A percentile compares a stretch with the other conserved stretches of the same genome.
Evolutionary conservation across 2,113 vertebrate genomes (phyloP).

Genomic region (Cebidichthys violaceus): DNA sequence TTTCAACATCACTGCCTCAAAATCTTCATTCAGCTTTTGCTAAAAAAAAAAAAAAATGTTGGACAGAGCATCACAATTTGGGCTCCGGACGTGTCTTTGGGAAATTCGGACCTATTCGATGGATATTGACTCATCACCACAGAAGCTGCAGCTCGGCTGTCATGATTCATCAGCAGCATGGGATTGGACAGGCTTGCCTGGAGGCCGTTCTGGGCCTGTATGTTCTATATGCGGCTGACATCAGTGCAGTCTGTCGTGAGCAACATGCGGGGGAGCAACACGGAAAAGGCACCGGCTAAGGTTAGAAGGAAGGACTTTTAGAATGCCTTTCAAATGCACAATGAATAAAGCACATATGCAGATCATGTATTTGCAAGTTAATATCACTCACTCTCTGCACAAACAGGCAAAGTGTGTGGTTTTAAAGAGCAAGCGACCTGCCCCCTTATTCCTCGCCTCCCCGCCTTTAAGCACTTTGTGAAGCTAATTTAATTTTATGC

Average conservation of each 20-base stretch:
- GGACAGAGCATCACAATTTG: not conserved
- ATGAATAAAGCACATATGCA: not conserved
- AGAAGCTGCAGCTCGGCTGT: constrained; percentile 43
- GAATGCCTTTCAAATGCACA: not conserved
- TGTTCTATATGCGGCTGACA: constrained; percentile 37
- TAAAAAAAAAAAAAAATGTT: too few species aligned
- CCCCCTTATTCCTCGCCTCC: constrained; percentile 5
- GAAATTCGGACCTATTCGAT: constrained; percentile 6
- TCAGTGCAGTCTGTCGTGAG: constrained; percentile 12
- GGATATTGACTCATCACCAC: constrained; percentile 56
- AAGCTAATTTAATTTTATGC: constrained; percentile 62
- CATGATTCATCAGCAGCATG: constrained; percentile 31
- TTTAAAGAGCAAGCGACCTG: constrained; percentile 4
- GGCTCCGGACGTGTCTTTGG: not conserved
- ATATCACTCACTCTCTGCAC: not conserved
- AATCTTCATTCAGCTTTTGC: constrained; percentile 4
- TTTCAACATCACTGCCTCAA: not conserved
- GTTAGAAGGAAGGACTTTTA: not conserved
- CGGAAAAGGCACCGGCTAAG: not conserved
- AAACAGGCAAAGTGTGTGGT: constrained; percentile 8
- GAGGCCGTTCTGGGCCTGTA: constrained; percentile 32
- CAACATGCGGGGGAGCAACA: not conserved
- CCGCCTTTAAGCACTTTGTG: constrained; percentile 50
- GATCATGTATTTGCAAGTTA: constrained; percentile 9
- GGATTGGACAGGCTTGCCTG: constrained; percentile 48